Conservation (phyloP, 2,888 invertebrate species). For the Apodemia mormo region DNA sequence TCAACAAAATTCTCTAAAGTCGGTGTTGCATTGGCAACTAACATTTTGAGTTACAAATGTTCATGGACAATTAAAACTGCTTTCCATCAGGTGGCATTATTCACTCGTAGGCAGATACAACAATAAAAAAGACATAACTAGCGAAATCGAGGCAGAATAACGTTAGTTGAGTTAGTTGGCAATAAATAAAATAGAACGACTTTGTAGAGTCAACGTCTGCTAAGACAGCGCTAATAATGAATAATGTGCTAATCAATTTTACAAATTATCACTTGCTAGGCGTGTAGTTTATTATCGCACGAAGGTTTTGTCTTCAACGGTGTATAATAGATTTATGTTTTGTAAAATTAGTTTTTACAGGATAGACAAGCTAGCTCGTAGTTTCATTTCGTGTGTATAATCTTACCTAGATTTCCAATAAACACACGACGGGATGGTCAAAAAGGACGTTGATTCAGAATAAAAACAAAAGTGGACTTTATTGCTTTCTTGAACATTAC, state of each 20-base stretch:
- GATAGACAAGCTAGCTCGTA: too few species aligned
- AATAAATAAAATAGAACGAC: not conserved
- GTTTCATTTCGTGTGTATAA: too few species aligned
- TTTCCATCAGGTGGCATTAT: not conserved
- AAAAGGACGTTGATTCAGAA: too few species aligned
- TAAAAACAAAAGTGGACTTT: too few species aligned
- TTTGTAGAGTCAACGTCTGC: not conserved
- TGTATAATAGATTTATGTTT: not conserved
- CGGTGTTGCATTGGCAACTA: too few species aligned
- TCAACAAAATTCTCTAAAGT: too few species aligned
- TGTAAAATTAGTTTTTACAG: not conserved
- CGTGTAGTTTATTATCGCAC: not conserved
- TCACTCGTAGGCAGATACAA: too few species aligned
- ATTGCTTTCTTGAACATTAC: too few species aligned
- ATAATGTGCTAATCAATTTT: not conserved
- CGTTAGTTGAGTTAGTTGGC: not conserved
- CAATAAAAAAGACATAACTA: not conserved
- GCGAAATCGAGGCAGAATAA: not conserved
- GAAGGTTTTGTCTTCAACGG: not conserved
- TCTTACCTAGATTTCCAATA: too few species aligned
- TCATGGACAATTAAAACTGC: too few species aligned
- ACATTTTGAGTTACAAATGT: too few species aligned
- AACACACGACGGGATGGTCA: too few species aligned
- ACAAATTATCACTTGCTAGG: conserved; percentile 11
- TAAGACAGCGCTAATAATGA: conserved; percentile 12